These are phyloP conservation scores for Zaprionus obscuricornis DNA, from an alignment of 2,888 invertebrate species.

Conservation along the genomic window DNA sequence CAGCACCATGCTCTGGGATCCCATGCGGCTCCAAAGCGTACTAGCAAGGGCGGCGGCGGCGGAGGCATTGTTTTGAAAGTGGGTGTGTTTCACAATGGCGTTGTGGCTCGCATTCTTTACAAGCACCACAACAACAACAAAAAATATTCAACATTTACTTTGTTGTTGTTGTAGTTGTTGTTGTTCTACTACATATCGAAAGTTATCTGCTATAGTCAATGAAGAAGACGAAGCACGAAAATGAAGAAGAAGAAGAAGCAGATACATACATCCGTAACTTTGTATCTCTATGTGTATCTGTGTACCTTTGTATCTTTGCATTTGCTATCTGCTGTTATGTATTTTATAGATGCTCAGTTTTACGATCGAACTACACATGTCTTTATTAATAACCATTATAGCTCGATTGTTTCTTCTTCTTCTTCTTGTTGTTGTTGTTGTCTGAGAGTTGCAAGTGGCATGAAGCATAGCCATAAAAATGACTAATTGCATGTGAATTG, in stretches of 20 bases:
- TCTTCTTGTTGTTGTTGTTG: constrained; percentile 26
- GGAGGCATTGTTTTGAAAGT: constrained; percentile 57
- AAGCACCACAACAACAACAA: constrained; percentile 27
- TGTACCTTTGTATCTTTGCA: constrained; percentile 41
- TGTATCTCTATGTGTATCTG: constrained; percentile 19
- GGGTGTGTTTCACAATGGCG: constrained; percentile 63
- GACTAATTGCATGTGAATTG: constrained; percentile 41
- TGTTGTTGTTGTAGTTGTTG: no score
- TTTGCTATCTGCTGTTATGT: constrained; percentile 55
- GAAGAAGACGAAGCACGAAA: no score
- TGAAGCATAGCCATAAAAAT: constrained; percentile 26
- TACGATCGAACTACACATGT: constrained; percentile 66
- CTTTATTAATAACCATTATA: constrained; percentile 69
- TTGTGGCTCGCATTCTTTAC: constrained; percentile 43
- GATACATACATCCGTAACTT: not conserved
- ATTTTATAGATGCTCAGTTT: constrained; percentile 52
- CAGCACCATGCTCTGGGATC: constrained; percentile 19
- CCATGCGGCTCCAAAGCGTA: constrained; percentile 8
- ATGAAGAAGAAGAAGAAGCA: no score
- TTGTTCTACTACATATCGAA: no score
- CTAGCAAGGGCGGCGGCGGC: not conserved
- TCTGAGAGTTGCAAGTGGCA: constrained; percentile 44
- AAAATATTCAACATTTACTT: not conserved
- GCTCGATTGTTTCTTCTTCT: constrained; percentile 48
- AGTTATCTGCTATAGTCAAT: no score